These are phyloP conservation scores for Busseola fusca DNA, from an alignment of 2,888 invertebrate genomes.

Conservation along the genomic window DNA sequence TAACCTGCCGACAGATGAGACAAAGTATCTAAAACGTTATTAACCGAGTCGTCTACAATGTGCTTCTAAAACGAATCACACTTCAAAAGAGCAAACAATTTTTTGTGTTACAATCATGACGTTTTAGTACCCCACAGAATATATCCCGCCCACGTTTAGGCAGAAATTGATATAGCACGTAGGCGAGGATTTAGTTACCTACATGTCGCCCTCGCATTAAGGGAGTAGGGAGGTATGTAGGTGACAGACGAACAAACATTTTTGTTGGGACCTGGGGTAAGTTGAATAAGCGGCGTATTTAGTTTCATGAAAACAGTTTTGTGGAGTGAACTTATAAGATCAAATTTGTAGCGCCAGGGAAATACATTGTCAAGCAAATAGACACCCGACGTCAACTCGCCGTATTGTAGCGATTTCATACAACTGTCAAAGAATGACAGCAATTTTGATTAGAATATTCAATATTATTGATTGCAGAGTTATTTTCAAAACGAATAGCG, in stretches of 20 bases:
- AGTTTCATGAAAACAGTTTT: background rate
- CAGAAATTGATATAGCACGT: slow-evolving; percentile 33
- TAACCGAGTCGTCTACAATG: background rate
- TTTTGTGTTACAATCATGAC: background rate
- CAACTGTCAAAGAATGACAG: background rate
- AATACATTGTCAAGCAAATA: background rate
- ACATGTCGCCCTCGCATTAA: slow-evolving; percentile 3
- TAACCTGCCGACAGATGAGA: background rate
- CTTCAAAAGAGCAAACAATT: background rate
- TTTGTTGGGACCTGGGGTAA: background rate
- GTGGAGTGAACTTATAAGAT: background rate
- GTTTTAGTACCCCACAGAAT: slow-evolving; percentile 6
- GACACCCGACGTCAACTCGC: background rate
- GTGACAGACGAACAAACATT: background rate
- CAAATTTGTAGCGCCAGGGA: background rate
- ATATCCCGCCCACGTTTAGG: slow-evolving; percentile 13
- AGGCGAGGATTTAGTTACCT: slow-evolving; percentile 26
- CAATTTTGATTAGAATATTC: background rate
- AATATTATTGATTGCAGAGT: too few species aligned
- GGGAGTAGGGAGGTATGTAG: slow-evolving; percentile 16
- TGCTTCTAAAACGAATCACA: slow-evolving; percentile 1
- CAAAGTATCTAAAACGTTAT: background rate
- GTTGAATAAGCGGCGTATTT: background rate
- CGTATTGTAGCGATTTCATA: background rate
- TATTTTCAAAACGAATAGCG: too few species aligned